Percentiles rank a stretch among this genome's conserved stretches.
These are phyloP conservation scores for Catocala fraxini DNA, from an alignment of 2,888 invertebrate genomes.

Conservation along the genomic window DNA sequence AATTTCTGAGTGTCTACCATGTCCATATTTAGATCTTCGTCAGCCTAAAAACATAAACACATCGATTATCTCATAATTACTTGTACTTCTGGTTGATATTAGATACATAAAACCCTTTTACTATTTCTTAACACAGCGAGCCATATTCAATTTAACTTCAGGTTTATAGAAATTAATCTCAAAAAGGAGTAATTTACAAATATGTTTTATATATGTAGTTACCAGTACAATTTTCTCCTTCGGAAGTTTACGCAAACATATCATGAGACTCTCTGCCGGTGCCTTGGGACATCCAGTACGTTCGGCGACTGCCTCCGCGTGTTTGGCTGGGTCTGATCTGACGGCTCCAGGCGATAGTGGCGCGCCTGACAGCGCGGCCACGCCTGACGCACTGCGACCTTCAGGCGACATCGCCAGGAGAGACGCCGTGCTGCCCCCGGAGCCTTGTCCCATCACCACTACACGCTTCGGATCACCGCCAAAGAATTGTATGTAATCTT, in stretches of 20 bases:
- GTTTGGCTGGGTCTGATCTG: constrained; percentile 88
- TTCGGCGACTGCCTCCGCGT: constrained; percentile 88
- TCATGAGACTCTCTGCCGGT: constrained; percentile 88
- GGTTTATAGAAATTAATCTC: no score
- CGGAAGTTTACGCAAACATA: constrained; percentile 89
- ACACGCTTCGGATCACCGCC: constrained; percentile 92
- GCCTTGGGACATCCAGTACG: constrained; percentile 89
- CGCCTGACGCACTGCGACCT: constrained; percentile 88
- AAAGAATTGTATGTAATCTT: constrained; percentile 92
- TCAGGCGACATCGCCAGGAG: constrained; percentile 90
- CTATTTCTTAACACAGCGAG: no score
- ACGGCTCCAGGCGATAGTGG: constrained; percentile 91
- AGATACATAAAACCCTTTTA: no score
- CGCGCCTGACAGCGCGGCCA: constrained; percentile 92
- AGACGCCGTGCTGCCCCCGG: constrained; percentile 92
- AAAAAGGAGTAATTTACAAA: no score
- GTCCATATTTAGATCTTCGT: constrained; percentile 87
- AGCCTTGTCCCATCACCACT: constrained; percentile 93
- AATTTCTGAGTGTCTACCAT: constrained; percentile 88
- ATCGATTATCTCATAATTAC: neutral
- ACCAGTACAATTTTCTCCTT: constrained; percentile 76
- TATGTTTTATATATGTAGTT: constrained; percentile 8
- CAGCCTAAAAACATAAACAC: constrained; percentile 76
- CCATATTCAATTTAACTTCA: no score
- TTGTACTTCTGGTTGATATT: no score